These are phyloP conservation scores for Toxotes chatareus DNA, from an alignment of 2,113 vertebrate species.

Conservation along the genomic window DNA sequence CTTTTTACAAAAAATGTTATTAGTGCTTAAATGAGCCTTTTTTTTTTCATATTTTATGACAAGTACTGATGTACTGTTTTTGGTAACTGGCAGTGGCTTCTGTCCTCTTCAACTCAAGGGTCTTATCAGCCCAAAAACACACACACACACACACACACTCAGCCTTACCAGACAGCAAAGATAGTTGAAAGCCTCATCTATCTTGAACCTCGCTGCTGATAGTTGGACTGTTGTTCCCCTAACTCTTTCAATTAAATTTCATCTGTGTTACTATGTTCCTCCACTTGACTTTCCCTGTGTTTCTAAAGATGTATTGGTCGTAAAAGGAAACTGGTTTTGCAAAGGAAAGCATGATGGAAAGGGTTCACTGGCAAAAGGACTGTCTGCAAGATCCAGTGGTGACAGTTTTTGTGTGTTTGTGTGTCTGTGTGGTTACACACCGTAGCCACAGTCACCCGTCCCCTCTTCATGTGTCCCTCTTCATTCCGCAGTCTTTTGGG, in stretches of 20 bases:
- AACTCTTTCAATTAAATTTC: conserved; percentile 71
- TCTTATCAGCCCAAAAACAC: conserved; percentile 83
- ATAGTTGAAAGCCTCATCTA: conserved; percentile 79
- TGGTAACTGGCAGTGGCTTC: conserved; percentile 39
- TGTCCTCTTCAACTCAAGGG: conserved; percentile 51
- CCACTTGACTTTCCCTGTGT: conserved; percentile 30
- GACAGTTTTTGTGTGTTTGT: conserved; percentile 51
- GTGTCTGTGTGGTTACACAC: conserved; percentile 62
- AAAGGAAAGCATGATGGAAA: conserved; percentile 44
- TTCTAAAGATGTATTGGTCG: conserved; percentile 46
- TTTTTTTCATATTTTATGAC: conserved; percentile 57
- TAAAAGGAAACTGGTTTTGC: conserved; percentile 12
- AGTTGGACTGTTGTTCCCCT: conserved; percentile 54
- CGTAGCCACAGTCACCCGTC: conserved; percentile 57
- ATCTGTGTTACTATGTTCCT: conserved; percentile 59
- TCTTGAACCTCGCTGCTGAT: conserved; percentile 72
- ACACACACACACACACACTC: conserved; percentile 65
- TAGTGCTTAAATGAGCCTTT: conserved; percentile 40
- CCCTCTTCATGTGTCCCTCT: conserved; percentile 85
- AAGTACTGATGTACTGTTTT: conserved; percentile 46
- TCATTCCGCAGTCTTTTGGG: conserved; percentile 83
- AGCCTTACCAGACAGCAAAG: conserved; percentile 49
- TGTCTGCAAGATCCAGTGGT: conserved; percentile 50
- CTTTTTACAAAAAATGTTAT: neutral
- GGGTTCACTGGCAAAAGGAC: conserved; percentile 54